These are phyloP conservation scores for Papilio aristodemus DNA, from an alignment of 1,140 invertebrate species.

Conservation along the genomic window DNA sequence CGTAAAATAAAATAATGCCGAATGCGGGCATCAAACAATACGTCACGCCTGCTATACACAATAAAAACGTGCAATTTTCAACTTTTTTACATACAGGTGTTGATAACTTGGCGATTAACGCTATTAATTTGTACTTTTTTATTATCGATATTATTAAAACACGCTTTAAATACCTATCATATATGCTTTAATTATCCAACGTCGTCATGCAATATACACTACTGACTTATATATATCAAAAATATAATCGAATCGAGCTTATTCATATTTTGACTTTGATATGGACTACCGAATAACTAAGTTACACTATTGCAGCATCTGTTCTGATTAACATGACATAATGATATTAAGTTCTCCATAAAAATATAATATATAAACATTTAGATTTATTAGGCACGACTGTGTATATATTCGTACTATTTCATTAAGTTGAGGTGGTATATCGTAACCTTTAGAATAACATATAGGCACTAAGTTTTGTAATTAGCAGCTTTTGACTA, in stretches of 20 bases:
- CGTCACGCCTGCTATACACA: no score
- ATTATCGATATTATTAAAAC: no score
- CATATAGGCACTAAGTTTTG: conserved; percentile 17
- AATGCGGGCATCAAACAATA: no score
- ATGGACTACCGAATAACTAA: background rate
- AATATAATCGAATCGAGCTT: conserved; percentile 2
- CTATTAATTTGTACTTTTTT: conserved; percentile 6
- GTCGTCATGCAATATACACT: background rate
- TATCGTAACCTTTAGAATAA: conserved; percentile 12
- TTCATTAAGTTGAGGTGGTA: background rate
- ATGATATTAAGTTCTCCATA: conserved; percentile 10
- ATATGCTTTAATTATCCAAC: conserved; percentile 1
- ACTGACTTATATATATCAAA: background rate
- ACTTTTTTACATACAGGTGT: no score
- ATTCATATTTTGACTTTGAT: background rate
- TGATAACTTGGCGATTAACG: background rate
- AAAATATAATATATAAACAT: conserved; percentile 31
- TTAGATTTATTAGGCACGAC: conserved; percentile 30
- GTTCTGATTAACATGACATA: background rate
- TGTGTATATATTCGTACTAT: conserved; percentile 23
- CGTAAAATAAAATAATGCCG: no score
- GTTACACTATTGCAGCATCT: background rate
- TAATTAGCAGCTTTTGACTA: background rate
- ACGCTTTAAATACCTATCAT: no score
- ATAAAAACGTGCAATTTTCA: background rate